phyloP scores from a whole-genome alignment of 2,113 vertebrate species.

The Epinephelus cyanopodus region DNA sequence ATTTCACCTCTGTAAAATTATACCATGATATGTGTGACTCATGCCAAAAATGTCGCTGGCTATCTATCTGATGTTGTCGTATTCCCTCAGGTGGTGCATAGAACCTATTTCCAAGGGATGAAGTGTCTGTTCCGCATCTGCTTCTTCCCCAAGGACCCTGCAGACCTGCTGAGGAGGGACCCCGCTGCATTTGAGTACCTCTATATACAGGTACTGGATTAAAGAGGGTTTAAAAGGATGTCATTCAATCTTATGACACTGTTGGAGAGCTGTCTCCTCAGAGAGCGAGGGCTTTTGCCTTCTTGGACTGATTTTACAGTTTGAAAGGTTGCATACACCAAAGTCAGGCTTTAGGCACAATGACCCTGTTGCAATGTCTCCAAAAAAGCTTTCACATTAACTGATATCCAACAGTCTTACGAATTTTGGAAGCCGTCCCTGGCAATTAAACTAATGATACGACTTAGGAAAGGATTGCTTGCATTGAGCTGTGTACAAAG shows the following conservation, averaged over 20 bases:
- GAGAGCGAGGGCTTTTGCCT: neutral
- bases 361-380: neutral
- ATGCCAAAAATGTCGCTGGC: constrained; percentile 9
- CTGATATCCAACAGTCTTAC: neutral
- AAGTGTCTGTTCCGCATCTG: constrained; percentile 97
- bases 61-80: constrained; percentile 31
- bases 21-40: neutral
- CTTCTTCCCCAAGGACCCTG: constrained; percentile 98
- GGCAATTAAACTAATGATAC: constrained; percentile 8
- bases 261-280: constrained; percentile 12
- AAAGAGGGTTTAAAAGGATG: constrained; percentile 32
- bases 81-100: constrained; percentile 93
- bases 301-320: constrained; percentile 2
- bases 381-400: constrained; percentile 13
- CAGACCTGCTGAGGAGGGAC: constrained; percentile 93
- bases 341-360: neutral
- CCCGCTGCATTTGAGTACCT: constrained; percentile 98
- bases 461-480: neutral
- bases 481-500: constrained; percentile 7
- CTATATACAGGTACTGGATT: constrained; percentile 93
- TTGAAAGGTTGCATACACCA: neutral
- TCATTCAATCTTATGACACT: constrained; percentile 31
- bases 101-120: constrained; percentile 99
- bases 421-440: neutral
- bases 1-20: constrained; percentile 1